These are phyloP conservation scores for Gasteruption jaculator DNA, from an alignment of 2,888 invertebrate genomes.

Conservation along the genomic window DNA sequence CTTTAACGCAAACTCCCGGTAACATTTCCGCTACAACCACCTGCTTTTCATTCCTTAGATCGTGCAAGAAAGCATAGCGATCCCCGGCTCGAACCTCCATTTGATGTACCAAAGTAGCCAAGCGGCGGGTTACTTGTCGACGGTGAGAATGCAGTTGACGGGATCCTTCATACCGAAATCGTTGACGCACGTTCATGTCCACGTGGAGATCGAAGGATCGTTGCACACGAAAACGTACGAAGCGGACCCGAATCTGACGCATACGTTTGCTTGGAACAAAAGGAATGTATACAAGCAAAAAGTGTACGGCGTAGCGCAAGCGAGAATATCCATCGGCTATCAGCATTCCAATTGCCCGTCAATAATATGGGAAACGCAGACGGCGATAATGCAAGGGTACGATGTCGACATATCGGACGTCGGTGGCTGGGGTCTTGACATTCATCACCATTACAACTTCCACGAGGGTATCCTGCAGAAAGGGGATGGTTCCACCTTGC, in stretches of 20 bases:
- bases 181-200: slow-evolving; percentile 84
- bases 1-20: no score
- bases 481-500: slow-evolving; percentile 92
- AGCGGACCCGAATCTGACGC: slow-evolving; percentile 91
- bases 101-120: slow-evolving; percentile 95
- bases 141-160: slow-evolving; percentile 85
- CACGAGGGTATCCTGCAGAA: slow-evolving; percentile 96
- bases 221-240: slow-evolving; percentile 90
- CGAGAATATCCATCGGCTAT: slow-evolving; percentile 89
- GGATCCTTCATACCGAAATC: slow-evolving; percentile 74
- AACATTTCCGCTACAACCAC: slow-evolving; percentile 4
- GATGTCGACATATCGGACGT: slow-evolving; percentile 96
- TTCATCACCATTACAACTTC: slow-evolving; percentile 98
- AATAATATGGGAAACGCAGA: slow-evolving; percentile 93
- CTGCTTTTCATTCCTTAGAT: slow-evolving; percentile 59
- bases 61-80: slow-evolving; percentile 91
- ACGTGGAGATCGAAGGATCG: slow-evolving; percentile 90
- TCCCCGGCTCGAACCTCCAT: slow-evolving; percentile 90
- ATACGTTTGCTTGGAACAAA: slow-evolving; percentile 97
- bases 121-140: slow-evolving; percentile 89
- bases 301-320: slow-evolving; percentile 82
- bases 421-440: slow-evolving; percentile 96
- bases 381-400: slow-evolving; percentile 89
- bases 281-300: slow-evolving; percentile 96
- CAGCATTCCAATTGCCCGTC: slow-evolving; percentile 83